Evolutionary conservation across 2,113 vertebrate species (phyloP), one percentile per base, ranked within the genome.

Genomic region (Cynoglossus semilaevis): DNA sequence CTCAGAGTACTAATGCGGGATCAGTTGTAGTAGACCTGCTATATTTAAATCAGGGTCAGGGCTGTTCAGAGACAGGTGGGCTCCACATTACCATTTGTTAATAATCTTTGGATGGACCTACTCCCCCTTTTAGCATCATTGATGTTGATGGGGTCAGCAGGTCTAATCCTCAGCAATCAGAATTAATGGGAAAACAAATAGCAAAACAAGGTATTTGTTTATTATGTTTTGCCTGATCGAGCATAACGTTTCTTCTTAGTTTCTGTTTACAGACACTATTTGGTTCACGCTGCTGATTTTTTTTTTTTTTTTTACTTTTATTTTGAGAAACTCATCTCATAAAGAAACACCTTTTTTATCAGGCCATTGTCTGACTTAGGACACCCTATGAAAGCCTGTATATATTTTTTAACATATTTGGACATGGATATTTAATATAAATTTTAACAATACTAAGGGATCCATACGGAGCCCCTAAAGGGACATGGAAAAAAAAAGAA

Each of bases 1-100:
- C 77, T 81, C 74, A 70, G 61, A 67, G 68, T 50, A 34, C 62
- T 57, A 56, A 78, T 50, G 65, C 60, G 50, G 47, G 63, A 76
- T 75, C 62, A 63, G 58, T 48, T 67, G 64, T 47, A 71, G 57
- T 74, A 68, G 66, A 81, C 63, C 68, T 51, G 70, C 59, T 63
- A 64, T 37, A 61, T 80, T 79, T 73, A 71, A 70, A 78, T 73
- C 57, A 48, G 56, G 73, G 76, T 79, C 78, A n/a, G n/a, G n/a
- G n/a, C n/a, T n/a, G n/a, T n/a, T n/a, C n/a, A 72, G 18, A 60
- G 66, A 77, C 57, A 51, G 71, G 51, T 15, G 34, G 8, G 11
- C 48, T 18, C 45, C 17, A 54, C 45, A 61, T 72, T 69, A 50
- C 34, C 70, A 54, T 84, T 83, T 54, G 48, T 51, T 66, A 60